phyloP scores from a whole-genome alignment of 2,888 invertebrate species.

The Panzeria rudis region DNA sequence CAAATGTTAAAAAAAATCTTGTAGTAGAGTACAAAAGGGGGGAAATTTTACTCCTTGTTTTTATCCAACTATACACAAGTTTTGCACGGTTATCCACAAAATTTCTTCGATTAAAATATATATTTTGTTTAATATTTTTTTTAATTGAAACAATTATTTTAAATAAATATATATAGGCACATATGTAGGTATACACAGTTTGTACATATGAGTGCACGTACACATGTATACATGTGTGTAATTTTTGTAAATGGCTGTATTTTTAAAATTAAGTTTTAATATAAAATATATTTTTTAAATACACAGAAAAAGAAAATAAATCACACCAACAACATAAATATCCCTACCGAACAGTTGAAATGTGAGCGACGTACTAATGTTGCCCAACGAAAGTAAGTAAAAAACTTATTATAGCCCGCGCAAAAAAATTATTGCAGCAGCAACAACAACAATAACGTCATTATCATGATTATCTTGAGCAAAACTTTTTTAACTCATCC shows the following conservation, averaged over 20 bases:
- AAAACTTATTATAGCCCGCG: slow-evolving; percentile 72
- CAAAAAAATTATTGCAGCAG: slow-evolving; percentile 62
- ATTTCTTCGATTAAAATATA: slow-evolving; percentile 6
- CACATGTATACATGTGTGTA: background rate
- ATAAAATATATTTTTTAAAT: slow-evolving; percentile 5
- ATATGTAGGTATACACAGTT: too few relatives aligned
- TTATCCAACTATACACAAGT: slow-evolving; percentile 14
- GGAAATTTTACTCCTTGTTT: slow-evolving; percentile 18
- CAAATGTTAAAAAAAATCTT: slow-evolving; percentile 6
- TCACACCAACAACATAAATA: slow-evolving; percentile 68
- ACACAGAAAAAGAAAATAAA: slow-evolving; percentile 42
- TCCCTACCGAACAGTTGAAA: slow-evolving; percentile 81
- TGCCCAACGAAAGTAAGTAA: slow-evolving; percentile 66
- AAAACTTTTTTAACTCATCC: slow-evolving; percentile 54
- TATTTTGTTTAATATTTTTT: background rate
- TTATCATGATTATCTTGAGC: slow-evolving; percentile 63
- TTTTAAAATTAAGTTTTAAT: slow-evolving; percentile 8
- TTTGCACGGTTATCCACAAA: slow-evolving; percentile 18
- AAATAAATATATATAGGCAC: too few relatives aligned
- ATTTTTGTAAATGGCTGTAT: background rate
- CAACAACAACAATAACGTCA: slow-evolving; percentile 51
- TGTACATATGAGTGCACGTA: too few relatives aligned
- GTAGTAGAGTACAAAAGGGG: background rate
- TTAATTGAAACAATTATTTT: background rate
- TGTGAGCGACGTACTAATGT: slow-evolving; percentile 79